Evolutionary conservation across 2,888 invertebrate species (phyloP).

Genomic region (Drosophila mayaguana): DNA sequence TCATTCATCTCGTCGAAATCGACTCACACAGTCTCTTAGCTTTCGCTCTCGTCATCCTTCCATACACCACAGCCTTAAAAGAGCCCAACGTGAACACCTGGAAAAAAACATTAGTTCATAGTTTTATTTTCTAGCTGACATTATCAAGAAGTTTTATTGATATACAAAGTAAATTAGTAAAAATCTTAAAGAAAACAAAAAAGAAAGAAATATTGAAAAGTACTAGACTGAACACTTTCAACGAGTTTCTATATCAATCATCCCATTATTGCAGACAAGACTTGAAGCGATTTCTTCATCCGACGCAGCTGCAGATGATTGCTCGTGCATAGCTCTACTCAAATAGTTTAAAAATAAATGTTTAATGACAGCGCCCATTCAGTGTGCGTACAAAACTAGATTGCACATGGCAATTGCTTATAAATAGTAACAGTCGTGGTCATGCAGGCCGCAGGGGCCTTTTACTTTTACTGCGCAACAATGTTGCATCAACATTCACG

Average conservation of each 20-base stretch:
- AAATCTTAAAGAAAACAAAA: too few species aligned
- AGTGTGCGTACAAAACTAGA: slow-evolving; percentile 41
- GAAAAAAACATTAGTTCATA: too few species aligned
- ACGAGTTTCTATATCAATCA: not conserved
- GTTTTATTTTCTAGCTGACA: too few species aligned
- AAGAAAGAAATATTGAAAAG: too few species aligned
- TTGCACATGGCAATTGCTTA: slow-evolving; percentile 52
- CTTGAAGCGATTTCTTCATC: not conserved
- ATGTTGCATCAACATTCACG: slow-evolving; percentile 51
- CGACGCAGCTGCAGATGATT: not conserved
- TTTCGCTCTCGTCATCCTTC: too few species aligned
- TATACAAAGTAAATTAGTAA: too few species aligned
- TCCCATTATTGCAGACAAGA: not conserved
- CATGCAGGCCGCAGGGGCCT: slow-evolving; percentile 12
- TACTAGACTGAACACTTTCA: not conserved
- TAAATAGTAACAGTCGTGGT: slow-evolving; percentile 33
- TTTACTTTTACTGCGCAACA: slow-evolving; percentile 43
- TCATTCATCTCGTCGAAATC: too few species aligned
- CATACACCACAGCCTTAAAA: too few species aligned
- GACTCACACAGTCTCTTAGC: too few species aligned
- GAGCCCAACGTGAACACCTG: too few species aligned
- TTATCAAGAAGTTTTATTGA: too few species aligned
- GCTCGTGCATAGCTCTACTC: not conserved
- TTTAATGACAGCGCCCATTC: not conserved
- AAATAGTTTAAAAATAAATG: slow-evolving; percentile 2